phyloP scores from a whole-genome alignment of 1,140 invertebrate genomes.

The Heterodera schachtii region DNA sequence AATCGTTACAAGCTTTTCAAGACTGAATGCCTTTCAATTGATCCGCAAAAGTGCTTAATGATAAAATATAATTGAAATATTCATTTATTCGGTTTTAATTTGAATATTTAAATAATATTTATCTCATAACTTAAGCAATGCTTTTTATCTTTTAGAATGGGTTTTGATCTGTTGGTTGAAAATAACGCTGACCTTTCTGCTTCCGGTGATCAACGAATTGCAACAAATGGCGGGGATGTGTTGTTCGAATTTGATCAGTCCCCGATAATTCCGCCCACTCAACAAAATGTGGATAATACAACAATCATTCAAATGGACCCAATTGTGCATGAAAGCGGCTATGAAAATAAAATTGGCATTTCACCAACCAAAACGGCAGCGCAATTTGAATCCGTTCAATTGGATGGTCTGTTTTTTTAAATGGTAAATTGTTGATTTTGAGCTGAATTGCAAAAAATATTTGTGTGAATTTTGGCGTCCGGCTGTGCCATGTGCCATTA shows the following conservation, averaged over 20 bases:
- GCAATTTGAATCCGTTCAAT: background rate
- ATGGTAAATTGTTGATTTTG: too few species aligned
- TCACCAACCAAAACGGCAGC: background rate
- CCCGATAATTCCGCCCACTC: background rate
- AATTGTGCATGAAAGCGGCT: background rate
- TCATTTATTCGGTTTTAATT: constrained; percentile 7
- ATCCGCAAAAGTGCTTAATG: constrained; percentile 43
- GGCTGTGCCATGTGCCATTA: too few species aligned
- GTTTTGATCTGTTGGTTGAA: background rate
- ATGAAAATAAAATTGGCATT: background rate
- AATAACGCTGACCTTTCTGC: background rate
- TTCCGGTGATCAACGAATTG: background rate
- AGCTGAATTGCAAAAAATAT: too few species aligned
- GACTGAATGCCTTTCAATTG: constrained; percentile 46
- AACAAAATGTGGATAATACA: background rate
- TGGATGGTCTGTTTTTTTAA: constrained; percentile 16
- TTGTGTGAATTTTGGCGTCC: too few species aligned
- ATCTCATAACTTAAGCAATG: background rate
- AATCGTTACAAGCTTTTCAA: constrained; percentile 32
- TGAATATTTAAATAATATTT: too few species aligned
- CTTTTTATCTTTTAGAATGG: background rate
- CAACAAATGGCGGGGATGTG: background rate
- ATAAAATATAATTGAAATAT: background rate
- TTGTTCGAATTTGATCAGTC: constrained; percentile 26
- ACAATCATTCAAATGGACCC: constrained; percentile 31